Conservation (phyloP, 2,797 vertebrate genomes). For the Sorex maritimensis region DNA sequence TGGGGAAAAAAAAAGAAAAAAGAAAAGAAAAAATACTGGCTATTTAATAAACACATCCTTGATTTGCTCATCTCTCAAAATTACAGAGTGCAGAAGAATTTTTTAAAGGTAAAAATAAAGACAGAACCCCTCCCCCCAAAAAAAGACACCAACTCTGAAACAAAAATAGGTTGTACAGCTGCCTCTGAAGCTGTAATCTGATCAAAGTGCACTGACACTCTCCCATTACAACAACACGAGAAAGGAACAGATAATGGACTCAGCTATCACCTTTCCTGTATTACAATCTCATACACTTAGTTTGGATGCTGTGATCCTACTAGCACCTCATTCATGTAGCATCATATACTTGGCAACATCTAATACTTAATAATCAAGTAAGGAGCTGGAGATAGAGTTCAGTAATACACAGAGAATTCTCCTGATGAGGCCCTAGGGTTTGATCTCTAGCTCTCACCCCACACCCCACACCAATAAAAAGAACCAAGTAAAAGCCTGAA, state of each 20-base stretch:
- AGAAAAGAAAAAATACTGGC: neutral
- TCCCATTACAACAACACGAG: constrained; percentile 39
- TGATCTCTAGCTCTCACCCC: too few species aligned
- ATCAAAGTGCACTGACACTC: constrained; percentile 15
- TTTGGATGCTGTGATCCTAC: constrained; percentile 20
- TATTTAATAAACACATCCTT: neutral
- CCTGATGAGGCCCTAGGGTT: too few species aligned
- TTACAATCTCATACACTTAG: constrained; percentile 53
- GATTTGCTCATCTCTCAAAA: constrained; percentile 9
- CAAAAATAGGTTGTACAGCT: constrained; percentile 18
- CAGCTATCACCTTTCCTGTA: neutral
- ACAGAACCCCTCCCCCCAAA: neutral
- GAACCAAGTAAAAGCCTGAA: constrained; percentile 42
- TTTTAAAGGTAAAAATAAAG: neutral
- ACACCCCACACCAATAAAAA: neutral
- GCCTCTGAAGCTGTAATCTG: constrained; percentile 29
- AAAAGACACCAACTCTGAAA: constrained; percentile 38
- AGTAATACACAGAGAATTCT: too few species aligned
- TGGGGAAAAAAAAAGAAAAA: neutral
- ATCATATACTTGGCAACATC: neutral
- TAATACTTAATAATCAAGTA: constrained; percentile 39
- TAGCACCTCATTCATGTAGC: constrained; percentile 23
- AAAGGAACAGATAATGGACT: constrained; percentile 24
- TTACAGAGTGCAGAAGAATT: neutral
- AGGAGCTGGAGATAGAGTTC: neutral